phyloP scores from a whole-genome alignment of 2,113 vertebrate species.

The Crocuta crocuta region DNA sequence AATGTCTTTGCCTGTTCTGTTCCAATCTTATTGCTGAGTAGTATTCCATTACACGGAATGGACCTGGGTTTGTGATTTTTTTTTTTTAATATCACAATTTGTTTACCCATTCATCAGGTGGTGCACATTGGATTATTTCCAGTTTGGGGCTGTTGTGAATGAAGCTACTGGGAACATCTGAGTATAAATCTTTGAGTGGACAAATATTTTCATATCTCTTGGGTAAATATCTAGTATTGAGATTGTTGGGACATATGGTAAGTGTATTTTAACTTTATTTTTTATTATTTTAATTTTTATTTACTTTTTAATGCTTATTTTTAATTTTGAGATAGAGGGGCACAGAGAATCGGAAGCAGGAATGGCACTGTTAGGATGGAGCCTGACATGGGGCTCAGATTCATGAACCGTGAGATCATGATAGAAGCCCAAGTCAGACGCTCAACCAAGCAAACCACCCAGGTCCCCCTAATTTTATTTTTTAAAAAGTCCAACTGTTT shows the following conservation, averaged over 20 bases:
- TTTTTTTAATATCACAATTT: neutral
- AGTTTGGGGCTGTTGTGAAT: neutral
- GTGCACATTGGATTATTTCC: neutral
- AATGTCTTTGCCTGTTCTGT: neutral
- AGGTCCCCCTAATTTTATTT: neutral
- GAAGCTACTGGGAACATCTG: neutral
- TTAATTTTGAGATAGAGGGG: too few relatives aligned
- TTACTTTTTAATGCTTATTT: too few relatives aligned
- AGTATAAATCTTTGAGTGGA: neutral
- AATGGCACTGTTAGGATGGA: too few relatives aligned
- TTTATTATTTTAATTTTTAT: too few relatives aligned
- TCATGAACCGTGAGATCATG: too few relatives aligned
- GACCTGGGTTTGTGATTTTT: neutral
- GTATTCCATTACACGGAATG: neutral
- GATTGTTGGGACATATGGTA: neutral
- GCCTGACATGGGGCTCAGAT: too few relatives aligned
- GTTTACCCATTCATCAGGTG: neutral
- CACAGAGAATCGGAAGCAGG: too few relatives aligned
- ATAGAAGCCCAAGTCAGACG: too few relatives aligned
- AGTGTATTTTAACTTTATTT: neutral
- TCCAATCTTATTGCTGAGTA: neutral
- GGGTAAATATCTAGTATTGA: neutral
- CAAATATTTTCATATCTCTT: neutral
- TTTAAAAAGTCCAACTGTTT: neutral
- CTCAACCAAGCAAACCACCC: too few relatives aligned